These are phyloP conservation scores for Oscheius sp. DNA, from an alignment of 2,888 invertebrate species.

Conservation along the genomic window DNA sequence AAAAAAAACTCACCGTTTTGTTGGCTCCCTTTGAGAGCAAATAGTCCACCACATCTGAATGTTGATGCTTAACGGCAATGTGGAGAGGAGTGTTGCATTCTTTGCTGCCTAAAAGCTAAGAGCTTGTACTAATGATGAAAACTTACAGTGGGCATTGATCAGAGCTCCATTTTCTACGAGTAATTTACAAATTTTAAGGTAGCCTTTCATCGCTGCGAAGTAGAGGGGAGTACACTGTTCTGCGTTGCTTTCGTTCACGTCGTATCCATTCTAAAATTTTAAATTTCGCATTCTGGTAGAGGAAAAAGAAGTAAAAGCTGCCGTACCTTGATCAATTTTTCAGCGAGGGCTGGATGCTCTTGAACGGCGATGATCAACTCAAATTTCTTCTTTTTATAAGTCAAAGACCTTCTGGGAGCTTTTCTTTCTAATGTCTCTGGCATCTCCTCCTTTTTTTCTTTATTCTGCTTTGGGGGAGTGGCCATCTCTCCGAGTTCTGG, in stretches of 20 bases:
- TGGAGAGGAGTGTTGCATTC: constrained; percentile 42
- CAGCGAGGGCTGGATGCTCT: too few relatives aligned
- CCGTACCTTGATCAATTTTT: neutral
- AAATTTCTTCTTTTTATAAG: neutral
- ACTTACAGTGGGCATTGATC: constrained; percentile 46
- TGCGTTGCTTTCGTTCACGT: constrained; percentile 42
- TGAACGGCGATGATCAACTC: neutral
- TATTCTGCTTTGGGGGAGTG: neutral
- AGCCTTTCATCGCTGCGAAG: constrained; percentile 35
- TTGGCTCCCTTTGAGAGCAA: constrained; percentile 50
- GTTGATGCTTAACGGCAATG: constrained; percentile 34
- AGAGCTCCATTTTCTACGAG: constrained; percentile 46
- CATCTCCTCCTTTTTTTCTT: neutral
- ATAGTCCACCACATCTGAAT: constrained; percentile 35
- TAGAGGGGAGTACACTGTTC: constrained; percentile 38
- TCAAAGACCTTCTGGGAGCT: neutral
- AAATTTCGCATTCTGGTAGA: too few relatives aligned
- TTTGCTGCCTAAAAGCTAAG: constrained; percentile 30
- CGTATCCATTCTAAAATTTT: constrained; percentile 36
- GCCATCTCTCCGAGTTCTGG: neutral
- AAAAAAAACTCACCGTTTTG: neutral
- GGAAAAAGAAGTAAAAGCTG: neutral
- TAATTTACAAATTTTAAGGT: constrained; percentile 35
- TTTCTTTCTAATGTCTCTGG: neutral
- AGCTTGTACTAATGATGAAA: neutral